Base-by-base conservation (phyloP, 1,140 invertebrate species). In the Apolygus lucorum region DNA sequence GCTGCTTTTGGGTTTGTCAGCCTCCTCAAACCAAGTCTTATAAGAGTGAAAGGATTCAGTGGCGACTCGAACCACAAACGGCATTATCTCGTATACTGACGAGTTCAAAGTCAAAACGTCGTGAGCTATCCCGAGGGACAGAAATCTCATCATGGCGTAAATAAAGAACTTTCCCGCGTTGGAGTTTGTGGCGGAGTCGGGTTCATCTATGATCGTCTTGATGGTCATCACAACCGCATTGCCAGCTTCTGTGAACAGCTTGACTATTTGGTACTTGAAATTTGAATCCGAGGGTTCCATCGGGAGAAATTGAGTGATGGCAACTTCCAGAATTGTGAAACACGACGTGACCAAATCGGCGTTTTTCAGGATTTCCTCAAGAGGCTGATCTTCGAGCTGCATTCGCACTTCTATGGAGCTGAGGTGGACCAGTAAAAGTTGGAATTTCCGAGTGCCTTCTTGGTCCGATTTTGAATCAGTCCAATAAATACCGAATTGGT, bases 371-470 rank as follows among this genome's bases (percentile, higher is more conserved):
- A 92, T 87, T 77, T 90, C 83, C 77, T 93, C 90, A 70, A 94
- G 82, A 28, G 74, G 75, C 73, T 89, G 88, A 71, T 92, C 90
- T 77, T 97, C 93, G 52, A 96, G 79, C 74, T 92, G 89, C 91
- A 97, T 95, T 74, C 92, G 84, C 1, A 95, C 87, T 83, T 96
- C 94, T 76, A 97, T 92, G 64, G 91, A 91, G 72, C 89, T 87
- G 22, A 97, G 78, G 78, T 96, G 92, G 68, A 94, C 85, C 1
- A 95, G 78, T 49, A 95, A 79, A 1, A 95, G 80, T 73, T 95
- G 90, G 74, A 95, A 90, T 75, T 89, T 86, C 79, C 89, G 90
- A 68, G 87, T 86, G 73, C 87, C 89, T 63, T 89, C 88, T 73
- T 90, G 88, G 79, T 91, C 88, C 71, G 82, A 84, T 49, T 8